Percentiles rank a stretch among this genome's conserved stretches.
phyloP scores from a whole-genome alignment of 2,888 invertebrate species.

The Salticus scenicus region DNA sequence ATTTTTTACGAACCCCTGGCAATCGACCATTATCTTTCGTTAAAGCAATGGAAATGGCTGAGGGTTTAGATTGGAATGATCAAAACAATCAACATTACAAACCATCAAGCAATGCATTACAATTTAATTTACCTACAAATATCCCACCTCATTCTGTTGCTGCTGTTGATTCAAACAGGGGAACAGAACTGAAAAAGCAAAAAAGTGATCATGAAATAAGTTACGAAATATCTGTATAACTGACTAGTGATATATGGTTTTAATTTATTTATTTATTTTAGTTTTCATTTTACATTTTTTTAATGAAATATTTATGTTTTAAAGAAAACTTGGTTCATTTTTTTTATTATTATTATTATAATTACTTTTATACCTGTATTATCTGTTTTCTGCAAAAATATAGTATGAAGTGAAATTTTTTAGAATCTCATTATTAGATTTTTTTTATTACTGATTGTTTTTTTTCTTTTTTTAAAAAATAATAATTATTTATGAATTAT shows the following conservation, averaged over 20 bases:
- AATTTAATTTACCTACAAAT: neutral
- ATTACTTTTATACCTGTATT: no score
- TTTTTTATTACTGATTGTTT: no score
- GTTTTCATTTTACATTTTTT: no score
- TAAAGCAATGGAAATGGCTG: conserved; percentile 76
- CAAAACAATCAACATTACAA: conserved; percentile 16
- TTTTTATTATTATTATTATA: no score
- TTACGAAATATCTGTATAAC: conserved; percentile 72
- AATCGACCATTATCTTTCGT: conserved; percentile 76
- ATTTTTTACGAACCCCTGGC: conserved; percentile 59
- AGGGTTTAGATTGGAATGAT: conserved; percentile 73
- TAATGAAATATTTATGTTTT: no score
- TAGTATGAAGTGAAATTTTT: no score
- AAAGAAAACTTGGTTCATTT: no score
- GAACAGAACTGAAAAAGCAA: conserved; percentile 43
- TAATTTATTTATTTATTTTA: neutral
- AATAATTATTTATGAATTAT: no score
- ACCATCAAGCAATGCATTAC: neutral
- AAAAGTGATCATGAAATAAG: conserved; percentile 71
- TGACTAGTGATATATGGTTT: neutral
- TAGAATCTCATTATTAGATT: no score
- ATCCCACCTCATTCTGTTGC: conserved; percentile 33
- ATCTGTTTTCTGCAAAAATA: no score
- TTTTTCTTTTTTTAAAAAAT: no score
- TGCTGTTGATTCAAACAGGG: neutral